Base-by-base conservation (phyloP, 2,113 vertebrate genomes). In the Muscicapa adusta region DNA sequence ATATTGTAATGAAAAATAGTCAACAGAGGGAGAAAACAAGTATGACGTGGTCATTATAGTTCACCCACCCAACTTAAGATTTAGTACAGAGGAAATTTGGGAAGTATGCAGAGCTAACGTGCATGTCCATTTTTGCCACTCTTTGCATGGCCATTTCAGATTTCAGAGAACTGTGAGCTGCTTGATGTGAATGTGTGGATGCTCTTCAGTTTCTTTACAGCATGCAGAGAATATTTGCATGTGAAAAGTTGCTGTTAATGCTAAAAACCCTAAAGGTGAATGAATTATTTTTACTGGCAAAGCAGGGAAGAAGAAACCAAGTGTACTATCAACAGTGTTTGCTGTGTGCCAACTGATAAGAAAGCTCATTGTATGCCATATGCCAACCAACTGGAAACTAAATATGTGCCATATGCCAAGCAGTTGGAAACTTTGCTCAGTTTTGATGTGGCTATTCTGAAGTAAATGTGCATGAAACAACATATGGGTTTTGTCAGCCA, bases 401-500 rank as follows among this genome's bases (percentile, higher is more conserved):
- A 65, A 72, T 93, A 70, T 85, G 24, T 87, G 85, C 94, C 95
- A 94, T 95, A 93, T 97, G 96, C 90, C 56, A 79, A 82, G 51
- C 90, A 92, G 62, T 91, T 96, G 91, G 88, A 93, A 96, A 70
- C 85, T 89, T 91, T 88, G 78, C 91, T 78, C 79, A 15, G 14
- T 97, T 97, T 97, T 97, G 92, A 96, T 96, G 94, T 97, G 97
- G 96, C 96, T 97, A 66, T 89, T 97, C 90, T 96, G 94, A 96
- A 97, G 93, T 94, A 88, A 96, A 92, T 91, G 65, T 97, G 92
- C 82, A 95, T 94, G 72, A 80, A 95, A 66, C 78, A 95, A 45
- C 93, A 94, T 75, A 68, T 40, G 94, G 3, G 72, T 93, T 96
- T 95, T 93, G 75, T 97, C 96, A 96, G 85, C 90, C 93, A 68